A percentile compares a stretch with the other conserved stretches of the same genome.
phyloP scores from a whole-genome alignment of 2,888 invertebrate genomes.

The Cybosia mesomella region DNA sequence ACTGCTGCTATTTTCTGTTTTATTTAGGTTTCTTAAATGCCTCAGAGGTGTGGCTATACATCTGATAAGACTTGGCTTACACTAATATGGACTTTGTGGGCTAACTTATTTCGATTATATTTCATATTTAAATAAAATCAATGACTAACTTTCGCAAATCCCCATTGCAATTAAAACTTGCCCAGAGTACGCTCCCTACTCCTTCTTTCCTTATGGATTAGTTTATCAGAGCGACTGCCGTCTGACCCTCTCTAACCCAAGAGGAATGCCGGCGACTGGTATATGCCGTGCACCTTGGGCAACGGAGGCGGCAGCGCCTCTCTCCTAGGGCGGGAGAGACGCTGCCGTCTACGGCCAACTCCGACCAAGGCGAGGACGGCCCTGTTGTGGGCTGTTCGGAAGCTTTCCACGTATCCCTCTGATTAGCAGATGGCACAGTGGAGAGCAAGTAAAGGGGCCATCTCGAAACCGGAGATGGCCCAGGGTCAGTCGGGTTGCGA shows the following conservation, averaged over 20 bases:
- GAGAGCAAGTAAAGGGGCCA: too few species aligned
- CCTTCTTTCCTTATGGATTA: background rate
- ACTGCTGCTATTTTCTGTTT: background rate
- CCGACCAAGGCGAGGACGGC: too few species aligned
- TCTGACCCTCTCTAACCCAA: background rate
- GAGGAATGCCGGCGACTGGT: too few species aligned
- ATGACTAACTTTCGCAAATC: background rate
- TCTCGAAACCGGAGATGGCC: too few species aligned
- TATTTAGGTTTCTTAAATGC: conserved; percentile 4
- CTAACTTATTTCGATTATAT: background rate
- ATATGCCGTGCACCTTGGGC: too few species aligned
- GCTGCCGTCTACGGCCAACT: too few species aligned
- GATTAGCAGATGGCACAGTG: too few species aligned
- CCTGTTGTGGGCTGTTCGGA: too few species aligned
- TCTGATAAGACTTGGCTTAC: conserved; percentile 1
- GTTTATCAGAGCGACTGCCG: background rate
- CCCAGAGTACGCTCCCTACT: background rate
- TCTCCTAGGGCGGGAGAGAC: too few species aligned
- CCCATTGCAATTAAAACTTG: background rate
- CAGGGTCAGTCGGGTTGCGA: too few species aligned
- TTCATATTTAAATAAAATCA: background rate
- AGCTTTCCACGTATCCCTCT: too few species aligned
- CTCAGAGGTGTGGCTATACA: conserved; percentile 3
- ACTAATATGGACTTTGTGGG: background rate
- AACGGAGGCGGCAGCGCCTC: too few species aligned